Conservation (phyloP, 2,888 invertebrate species). For the Beris chalybata region DNA sequence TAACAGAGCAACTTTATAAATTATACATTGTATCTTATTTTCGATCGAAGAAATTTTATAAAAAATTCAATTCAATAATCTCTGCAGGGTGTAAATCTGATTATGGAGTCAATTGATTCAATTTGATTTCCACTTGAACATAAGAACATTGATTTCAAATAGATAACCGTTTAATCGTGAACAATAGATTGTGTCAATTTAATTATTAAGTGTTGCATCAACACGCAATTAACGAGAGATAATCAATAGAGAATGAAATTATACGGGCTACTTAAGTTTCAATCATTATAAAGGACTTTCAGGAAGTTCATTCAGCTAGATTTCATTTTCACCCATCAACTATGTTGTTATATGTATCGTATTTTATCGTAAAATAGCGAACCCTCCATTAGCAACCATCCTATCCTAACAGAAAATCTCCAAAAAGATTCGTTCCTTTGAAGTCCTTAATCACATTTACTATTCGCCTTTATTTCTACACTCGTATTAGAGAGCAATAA, state of each 20-base stretch:
- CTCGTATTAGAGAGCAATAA: constrained; percentile 16
- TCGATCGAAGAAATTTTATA: no score
- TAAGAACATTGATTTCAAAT: no score
- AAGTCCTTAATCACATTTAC: constrained; percentile 26
- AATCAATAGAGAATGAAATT: constrained; percentile 12
- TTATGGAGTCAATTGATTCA: no score
- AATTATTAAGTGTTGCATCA: constrained; percentile 20
- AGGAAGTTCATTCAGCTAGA: no score
- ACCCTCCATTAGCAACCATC: constrained; percentile 19
- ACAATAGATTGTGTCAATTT: constrained; percentile 13
- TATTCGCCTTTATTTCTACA: constrained; percentile 6
- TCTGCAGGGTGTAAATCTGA: no score
- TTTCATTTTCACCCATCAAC: not conserved
- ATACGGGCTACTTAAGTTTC: not conserved
- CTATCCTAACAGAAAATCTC: not conserved
- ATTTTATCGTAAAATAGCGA: constrained; percentile 5
- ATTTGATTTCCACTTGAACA: no score
- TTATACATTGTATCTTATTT: no score
- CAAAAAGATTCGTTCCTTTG: constrained; percentile 21
- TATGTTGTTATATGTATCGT: no score
- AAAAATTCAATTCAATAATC: no score
- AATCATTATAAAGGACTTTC: not conserved
- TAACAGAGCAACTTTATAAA: no score
- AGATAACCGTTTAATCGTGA: not conserved
- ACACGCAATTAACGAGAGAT: constrained; percentile 11